phyloP scores from a whole-genome alignment of 2,888 invertebrate genomes.

The Prostheceraeus crozeri region DNA sequence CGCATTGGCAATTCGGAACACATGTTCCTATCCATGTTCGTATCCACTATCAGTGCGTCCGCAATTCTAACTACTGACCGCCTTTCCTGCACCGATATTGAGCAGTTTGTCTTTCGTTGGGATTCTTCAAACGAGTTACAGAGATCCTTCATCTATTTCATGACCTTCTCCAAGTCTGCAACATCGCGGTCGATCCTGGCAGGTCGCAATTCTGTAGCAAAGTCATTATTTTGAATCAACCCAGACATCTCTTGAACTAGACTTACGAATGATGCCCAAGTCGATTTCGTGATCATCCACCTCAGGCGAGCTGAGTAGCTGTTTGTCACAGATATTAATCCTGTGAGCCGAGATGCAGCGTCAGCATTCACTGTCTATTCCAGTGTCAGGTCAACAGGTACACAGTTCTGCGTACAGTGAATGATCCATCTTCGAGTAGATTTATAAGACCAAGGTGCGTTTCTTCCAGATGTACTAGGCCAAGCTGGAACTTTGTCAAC shows the following conservation, averaged over 20 bases:
- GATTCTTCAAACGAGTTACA: too few species aligned
- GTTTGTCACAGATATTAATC: background rate
- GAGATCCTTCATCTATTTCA: too few species aligned
- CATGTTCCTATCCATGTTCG: too few species aligned
- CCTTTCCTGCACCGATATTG: too few species aligned
- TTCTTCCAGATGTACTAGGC: slow-evolving; percentile 17
- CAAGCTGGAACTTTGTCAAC: slow-evolving; percentile 27
- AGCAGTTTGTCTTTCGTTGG: too few species aligned
- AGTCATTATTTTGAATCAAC: too few species aligned
- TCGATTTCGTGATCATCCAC: slow-evolving; percentile 6
- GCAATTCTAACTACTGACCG: too few species aligned
- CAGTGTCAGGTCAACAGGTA: slow-evolving; percentile 8
- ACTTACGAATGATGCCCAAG: slow-evolving; percentile 9
- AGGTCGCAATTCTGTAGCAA: too few species aligned
- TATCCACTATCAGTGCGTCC: too few species aligned
- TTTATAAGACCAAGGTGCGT: slow-evolving; percentile 24
- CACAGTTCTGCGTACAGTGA: slow-evolving; percentile 6
- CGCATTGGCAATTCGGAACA: too few species aligned
- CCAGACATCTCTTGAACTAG: slow-evolving; percentile 15
- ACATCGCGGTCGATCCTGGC: too few species aligned
- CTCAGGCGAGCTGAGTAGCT: slow-evolving; percentile 17
- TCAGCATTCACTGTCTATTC: slow-evolving; percentile 10
- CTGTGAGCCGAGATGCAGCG: slow-evolving; percentile 16
- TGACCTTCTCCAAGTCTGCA: too few species aligned
- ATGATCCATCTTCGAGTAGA: slow-evolving; percentile 27